Percentiles rank a stretch among this genome's conserved stretches.
phyloP scores from a whole-genome alignment of 2,888 invertebrate genomes.

The Eilema depressum region DNA sequence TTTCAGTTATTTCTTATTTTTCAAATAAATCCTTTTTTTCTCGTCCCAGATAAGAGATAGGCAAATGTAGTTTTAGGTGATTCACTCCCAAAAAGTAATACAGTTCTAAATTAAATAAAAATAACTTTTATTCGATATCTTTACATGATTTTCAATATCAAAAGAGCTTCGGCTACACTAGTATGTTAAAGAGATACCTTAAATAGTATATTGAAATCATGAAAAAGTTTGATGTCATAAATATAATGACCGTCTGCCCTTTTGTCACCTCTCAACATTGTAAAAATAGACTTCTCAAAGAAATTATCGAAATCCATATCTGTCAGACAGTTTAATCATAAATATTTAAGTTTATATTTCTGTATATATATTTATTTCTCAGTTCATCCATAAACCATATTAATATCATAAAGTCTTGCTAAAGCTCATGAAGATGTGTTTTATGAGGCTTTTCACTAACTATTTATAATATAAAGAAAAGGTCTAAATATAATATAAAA shows the following conservation, averaged over 20 bases:
- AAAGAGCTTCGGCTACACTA: constrained; percentile 10
- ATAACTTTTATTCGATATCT: background rate
- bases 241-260: constrained; percentile 51
- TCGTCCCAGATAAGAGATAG: background rate
- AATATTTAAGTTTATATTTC: background rate
- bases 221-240: constrained; percentile 26
- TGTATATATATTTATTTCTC: no score
- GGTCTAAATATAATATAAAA: no score
- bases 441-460: no score
- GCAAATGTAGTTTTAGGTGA: background rate
- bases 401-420: no score
- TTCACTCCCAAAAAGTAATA: constrained; percentile 1
- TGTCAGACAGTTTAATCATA: background rate
- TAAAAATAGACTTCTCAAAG: constrained; percentile 12
- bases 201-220: constrained; percentile 26
- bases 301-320: background rate
- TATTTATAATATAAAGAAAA: no score
- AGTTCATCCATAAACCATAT: background rate
- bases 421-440: no score
- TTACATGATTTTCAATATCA: constrained; percentile 14
- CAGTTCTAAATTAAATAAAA: constrained; percentile 34
- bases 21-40: background rate
- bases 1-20: background rate
- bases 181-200: constrained; percentile 18
- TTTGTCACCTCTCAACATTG: constrained; percentile 44